Conservation (phyloP, 2,797 vertebrate genomes). For the Pseudochromis fuscus region DNA sequence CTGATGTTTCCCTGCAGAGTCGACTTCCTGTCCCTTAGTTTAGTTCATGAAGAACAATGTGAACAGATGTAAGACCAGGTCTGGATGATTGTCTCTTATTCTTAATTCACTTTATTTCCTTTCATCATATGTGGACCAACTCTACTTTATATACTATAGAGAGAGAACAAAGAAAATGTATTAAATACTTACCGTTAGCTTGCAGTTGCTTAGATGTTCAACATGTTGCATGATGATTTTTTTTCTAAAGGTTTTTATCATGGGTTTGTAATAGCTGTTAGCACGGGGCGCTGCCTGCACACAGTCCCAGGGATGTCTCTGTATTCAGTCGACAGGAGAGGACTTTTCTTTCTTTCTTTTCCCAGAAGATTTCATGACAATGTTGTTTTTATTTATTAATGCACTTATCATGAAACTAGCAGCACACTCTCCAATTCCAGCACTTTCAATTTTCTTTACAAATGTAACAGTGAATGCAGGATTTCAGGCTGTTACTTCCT, state of each 20-base stretch:
- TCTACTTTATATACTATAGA: constrained; percentile 32
- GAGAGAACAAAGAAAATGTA: constrained; percentile 10
- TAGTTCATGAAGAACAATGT: too few species aligned
- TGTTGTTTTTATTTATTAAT: background rate
- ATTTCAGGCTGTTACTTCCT: background rate
- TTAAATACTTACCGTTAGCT: constrained; percentile 28
- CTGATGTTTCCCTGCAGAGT: too few species aligned
- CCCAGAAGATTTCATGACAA: background rate
- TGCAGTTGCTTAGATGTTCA: constrained; percentile 41
- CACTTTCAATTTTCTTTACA: constrained; percentile 9
- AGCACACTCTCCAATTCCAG: too few species aligned
- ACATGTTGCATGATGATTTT: constrained; percentile 40
- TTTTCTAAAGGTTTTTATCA: constrained; percentile 8
- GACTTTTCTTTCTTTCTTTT: background rate
- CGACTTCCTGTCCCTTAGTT: too few species aligned
- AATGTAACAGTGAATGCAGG: constrained; percentile 14
- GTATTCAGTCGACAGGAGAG: background rate
- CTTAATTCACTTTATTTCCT: constrained; percentile 1
- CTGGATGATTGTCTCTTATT: constrained; percentile 16
- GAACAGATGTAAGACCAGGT: constrained; percentile 1
- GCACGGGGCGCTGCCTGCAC: constrained; percentile 24
- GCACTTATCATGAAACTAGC: constrained; percentile 1
- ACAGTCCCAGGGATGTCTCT: background rate
- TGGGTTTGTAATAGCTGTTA: constrained; percentile 10
- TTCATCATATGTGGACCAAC: constrained; percentile 22